These are phyloP conservation scores for Pyrgilauda ruficollis DNA, from an alignment of 2,113 vertebrate genomes.

Conservation along the genomic window DNA sequence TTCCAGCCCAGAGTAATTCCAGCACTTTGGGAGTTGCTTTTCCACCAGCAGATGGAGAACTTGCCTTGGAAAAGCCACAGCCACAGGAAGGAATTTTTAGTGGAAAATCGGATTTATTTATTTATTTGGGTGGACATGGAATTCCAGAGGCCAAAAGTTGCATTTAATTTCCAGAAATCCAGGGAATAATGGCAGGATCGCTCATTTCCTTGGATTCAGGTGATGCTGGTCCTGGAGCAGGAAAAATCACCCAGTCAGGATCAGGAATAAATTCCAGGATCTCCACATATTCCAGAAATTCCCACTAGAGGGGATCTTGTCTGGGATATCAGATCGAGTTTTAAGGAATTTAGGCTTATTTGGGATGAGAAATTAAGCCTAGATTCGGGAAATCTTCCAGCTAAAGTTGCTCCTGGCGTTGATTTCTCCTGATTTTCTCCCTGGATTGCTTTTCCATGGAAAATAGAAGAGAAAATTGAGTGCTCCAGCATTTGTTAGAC, in stretches of 20 bases:
- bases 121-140: neutral
- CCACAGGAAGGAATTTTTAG: accelerated
- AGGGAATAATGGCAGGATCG: accelerated
- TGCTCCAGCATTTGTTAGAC: neutral
- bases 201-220: neutral
- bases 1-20: neutral
- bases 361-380: neutral
- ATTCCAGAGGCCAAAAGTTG: neutral
- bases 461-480: neutral
- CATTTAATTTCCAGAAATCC: neutral
- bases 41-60: constrained; percentile 31
- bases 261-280: accelerated
- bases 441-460: neutral
- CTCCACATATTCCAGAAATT: neutral
- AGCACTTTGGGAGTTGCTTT: neutral
- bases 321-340: neutral
- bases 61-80: neutral
- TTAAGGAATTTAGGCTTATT: neutral
- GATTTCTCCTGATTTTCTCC: neutral
- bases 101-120: too few species aligned
- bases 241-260: accelerated
- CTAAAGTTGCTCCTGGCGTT: neutral
- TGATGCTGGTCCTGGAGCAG: neutral
- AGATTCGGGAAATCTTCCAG: neutral
- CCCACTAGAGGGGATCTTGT: neutral